Evolutionary conservation across 2,888 invertebrate genomes (phyloP).

Genomic region (Amphipyra berbera): DNA sequence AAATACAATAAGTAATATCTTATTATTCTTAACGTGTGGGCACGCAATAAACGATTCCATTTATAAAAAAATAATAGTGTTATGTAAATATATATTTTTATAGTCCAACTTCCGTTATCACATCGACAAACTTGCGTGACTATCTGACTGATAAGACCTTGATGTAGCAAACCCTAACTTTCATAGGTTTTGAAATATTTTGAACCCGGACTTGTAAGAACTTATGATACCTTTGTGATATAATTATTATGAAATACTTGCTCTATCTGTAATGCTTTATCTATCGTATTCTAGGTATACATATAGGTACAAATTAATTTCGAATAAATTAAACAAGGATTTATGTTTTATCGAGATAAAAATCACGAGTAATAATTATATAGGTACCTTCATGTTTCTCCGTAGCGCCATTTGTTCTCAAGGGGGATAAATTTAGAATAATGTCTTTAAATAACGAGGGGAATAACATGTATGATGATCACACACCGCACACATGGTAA

Average conservation of each 20-base stretch:
- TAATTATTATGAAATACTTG: conserved; percentile 18
- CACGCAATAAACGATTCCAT: conserved; percentile 20
- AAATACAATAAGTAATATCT: conserved; percentile 24
- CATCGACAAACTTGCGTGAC: conserved; percentile 9
- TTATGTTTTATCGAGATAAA: conserved; percentile 2
- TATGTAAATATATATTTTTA: conserved; percentile 31
- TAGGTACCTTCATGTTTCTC: conserved; percentile 32
- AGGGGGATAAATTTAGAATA: conserved; percentile 39
- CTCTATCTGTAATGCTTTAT: conserved; percentile 9
- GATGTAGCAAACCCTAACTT: conserved; percentile 1
- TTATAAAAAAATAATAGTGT: conserved; percentile 17
- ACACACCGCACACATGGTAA: conserved; percentile 23
- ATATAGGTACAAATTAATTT: neutral
- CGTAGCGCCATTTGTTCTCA: conserved; percentile 21
- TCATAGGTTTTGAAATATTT: conserved; percentile 4
- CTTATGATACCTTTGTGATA: neutral
- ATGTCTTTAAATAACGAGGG: conserved; percentile 12
- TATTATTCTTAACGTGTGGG: conserved; percentile 21
- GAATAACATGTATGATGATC: conserved; percentile 34
- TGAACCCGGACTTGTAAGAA: neutral
- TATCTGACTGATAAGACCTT: conserved; percentile 26
- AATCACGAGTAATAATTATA: conserved; percentile 17
- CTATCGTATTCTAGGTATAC: conserved; percentile 18
- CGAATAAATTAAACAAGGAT: conserved; percentile 18
- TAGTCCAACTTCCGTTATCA: conserved; percentile 19